These are phyloP conservation scores for Holacanthella duospinosa DNA, from an alignment of 2,888 invertebrate species.

Conservation along the genomic window DNA sequence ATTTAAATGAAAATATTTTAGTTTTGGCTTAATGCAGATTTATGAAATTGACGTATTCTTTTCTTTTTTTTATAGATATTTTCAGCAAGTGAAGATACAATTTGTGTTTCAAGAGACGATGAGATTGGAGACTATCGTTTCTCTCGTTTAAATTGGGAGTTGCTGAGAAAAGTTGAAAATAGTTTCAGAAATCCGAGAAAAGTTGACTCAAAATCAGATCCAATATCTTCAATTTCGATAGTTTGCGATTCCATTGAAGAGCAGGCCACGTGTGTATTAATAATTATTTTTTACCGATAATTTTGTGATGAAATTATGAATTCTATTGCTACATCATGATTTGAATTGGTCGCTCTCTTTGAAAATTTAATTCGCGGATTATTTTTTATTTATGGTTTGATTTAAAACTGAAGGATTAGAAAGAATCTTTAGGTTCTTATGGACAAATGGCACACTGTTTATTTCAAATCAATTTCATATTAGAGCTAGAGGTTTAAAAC, in stretches of 20 bases:
- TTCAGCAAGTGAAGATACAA: not conserved
- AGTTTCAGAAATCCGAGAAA: not conserved
- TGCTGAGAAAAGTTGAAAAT: not conserved
- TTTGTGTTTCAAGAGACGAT: not conserved
- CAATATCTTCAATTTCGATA: not conserved
- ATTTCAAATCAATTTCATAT: no score
- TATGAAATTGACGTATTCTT: not conserved
- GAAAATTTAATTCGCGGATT: no score
- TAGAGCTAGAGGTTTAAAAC: no score
- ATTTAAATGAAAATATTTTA: no score
- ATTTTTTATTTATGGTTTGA: no score
- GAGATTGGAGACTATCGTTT: not conserved
- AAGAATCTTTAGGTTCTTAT: no score
- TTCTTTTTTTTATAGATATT: not conserved
- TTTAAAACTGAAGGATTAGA: no score
- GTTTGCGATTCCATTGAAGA: not conserved
- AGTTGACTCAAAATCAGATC: not conserved
- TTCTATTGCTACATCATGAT: no score
- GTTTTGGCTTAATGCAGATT: not conserved
- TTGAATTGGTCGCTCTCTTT: no score
- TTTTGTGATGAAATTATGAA: no score
- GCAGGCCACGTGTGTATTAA: not conserved
- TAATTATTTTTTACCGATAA: no score
- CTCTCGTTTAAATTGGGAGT: not conserved
- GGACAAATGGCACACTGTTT: no score